Conservation (phyloP, 1,140 invertebrate species). For the Drosophila ananassae region DNA sequence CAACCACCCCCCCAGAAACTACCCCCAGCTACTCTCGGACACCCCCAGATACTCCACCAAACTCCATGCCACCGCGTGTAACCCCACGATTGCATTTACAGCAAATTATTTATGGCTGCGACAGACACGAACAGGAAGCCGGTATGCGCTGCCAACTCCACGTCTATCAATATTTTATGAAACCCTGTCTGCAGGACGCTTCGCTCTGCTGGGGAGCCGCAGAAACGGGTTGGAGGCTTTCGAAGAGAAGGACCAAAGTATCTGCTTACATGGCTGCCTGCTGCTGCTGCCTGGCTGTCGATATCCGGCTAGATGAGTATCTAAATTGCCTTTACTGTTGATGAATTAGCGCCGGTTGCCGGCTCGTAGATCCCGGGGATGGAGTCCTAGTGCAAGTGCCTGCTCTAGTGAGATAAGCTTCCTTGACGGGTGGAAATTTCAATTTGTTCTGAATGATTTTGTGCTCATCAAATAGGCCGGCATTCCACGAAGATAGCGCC, state of each 20-base stretch:
- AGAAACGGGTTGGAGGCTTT: conserved; percentile 20
- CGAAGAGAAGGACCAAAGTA: conserved; percentile 38
- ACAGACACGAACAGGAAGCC: conserved; percentile 79
- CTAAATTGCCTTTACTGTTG: conserved; percentile 82
- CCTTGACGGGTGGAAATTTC: conserved; percentile 64
- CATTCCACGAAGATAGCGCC: conserved; percentile 7
- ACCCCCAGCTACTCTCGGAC: neutral
- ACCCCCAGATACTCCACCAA: neutral
- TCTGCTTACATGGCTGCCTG: conserved; percentile 56
- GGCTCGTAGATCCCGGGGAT: conserved; percentile 13
- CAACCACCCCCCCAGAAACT: conserved; percentile 1
- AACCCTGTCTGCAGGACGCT: conserved; percentile 77
- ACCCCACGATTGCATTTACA: conserved; percentile 80
- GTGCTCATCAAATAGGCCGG: conserved; percentile 33
- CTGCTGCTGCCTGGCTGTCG: conserved; percentile 64
- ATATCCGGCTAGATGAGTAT: conserved; percentile 82
- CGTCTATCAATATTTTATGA: conserved; percentile 83
- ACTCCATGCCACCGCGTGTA: conserved; percentile 47
- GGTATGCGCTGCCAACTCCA: conserved; percentile 78
- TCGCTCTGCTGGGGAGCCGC: conserved; percentile 27
- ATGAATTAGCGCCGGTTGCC: conserved; percentile 73
- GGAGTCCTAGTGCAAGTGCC: conserved; percentile 31
- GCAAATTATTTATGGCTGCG: conserved; percentile 83
- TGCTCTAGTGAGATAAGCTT: conserved; percentile 61
- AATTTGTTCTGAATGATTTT: conserved; percentile 69